These are phyloP conservation scores for Cynopterus sphinx DNA, from an alignment of 2,797 vertebrate genomes.

Conservation along the genomic window DNA sequence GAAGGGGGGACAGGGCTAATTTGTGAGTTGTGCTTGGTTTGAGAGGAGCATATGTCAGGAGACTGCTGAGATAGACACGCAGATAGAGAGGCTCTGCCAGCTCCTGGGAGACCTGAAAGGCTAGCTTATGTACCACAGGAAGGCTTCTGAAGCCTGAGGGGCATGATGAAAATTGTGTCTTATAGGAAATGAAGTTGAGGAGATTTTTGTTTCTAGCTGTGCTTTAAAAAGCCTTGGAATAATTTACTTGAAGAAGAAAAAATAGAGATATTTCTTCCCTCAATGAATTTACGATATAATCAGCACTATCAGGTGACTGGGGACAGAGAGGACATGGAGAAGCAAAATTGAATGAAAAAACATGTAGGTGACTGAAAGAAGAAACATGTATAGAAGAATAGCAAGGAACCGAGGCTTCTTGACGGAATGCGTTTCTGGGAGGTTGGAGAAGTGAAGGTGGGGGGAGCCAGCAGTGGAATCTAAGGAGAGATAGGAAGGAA, in stretches of 20 bases:
- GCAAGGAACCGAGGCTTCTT: background rate
- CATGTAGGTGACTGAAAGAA: no score
- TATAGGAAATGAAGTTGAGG: background rate
- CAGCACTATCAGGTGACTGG: background rate
- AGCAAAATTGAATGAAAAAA: background rate
- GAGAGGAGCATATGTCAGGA: background rate
- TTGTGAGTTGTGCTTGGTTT: background rate
- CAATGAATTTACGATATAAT: background rate
- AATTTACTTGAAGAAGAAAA: background rate
- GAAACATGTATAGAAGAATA: background rate
- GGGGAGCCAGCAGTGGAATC: background rate
- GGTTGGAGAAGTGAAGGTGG: background rate
- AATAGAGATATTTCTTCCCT: background rate
- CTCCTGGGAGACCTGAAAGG: background rate
- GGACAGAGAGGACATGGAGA: background rate
- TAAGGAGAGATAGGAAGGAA: background rate
- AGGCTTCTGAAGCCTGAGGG: background rate
- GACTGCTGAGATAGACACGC: background rate
- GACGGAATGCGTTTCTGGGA: background rate
- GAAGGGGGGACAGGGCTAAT: background rate
- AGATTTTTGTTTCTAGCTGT: background rate
- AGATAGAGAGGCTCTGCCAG: background rate
- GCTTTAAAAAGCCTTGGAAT: background rate
- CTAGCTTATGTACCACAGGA: background rate
- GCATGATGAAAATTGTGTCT: background rate